Base-by-base conservation (phyloP, 2,888 invertebrate genomes). In the Eupithecia dodoneata region DNA sequence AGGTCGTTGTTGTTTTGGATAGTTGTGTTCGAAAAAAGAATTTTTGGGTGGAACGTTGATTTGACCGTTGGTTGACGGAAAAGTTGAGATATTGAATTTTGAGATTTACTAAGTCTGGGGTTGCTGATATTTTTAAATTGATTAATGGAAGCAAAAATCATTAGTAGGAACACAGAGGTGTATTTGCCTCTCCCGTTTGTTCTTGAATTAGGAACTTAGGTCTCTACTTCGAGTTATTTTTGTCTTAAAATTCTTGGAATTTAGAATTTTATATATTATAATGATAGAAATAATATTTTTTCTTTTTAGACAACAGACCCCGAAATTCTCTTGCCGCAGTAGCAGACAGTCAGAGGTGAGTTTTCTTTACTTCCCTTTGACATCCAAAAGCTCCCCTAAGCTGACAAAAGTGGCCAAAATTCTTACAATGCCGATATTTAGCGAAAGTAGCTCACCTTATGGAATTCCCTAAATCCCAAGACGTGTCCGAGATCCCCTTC, bases 381-480 rank as follows among this genome's bases (percentile, higher is more conserved):
- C 18, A 15, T 66, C 41, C 3, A 66, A 42, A 66, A 15, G 15
- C 42, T 42, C 41, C 65, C 66, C 66, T 42, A 12, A 66, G 66
- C 66, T 42, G 42, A 41, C 66, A 15, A 66, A 66, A 66, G 76
- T 65, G 67, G 83, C 69, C 41, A 15, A 86, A 86, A 86, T 86
- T 85, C 86, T 82, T 85, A 87, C 84, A 83, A 83, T 84, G 80
- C 85, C 87, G 91, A 88, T 89, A 85, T 87, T 86, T 81, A 81
- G 83, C 85, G 83, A 87, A 71, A 74, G 87, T 88, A 85, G 89
- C 88, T 85, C 85, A 85, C 85, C 85, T 87, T 82, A 80, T 81
- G 82, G 90, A 88, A 91, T 92, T 91, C 90, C 90, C 89, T 82
- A 86, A 89, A 85, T 88, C 88, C 90, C 89, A 83, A 81, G 82